These are phyloP conservation scores for Crypturellus undulatus DNA, from an alignment of 2,113 vertebrate genomes.

Conservation along the genomic window DNA sequence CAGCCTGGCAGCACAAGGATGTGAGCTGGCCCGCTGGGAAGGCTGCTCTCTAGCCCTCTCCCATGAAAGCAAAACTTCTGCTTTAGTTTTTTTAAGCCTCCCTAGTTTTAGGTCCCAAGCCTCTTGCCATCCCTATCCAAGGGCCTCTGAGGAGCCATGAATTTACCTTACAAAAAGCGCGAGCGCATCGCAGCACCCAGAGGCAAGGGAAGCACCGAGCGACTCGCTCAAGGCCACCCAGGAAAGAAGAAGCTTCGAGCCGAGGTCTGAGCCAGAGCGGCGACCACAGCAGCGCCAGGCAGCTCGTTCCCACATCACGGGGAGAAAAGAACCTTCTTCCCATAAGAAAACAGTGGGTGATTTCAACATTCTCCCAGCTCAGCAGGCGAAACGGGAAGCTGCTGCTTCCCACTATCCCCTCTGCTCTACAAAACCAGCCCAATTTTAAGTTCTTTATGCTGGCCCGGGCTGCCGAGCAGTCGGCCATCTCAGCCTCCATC, in stretches of 20 bases:
- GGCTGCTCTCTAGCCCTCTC: not conserved
- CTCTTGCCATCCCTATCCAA: not conserved
- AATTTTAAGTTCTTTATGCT: not conserved
- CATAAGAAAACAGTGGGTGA: not conserved
- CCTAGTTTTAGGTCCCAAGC: fast-evolving
- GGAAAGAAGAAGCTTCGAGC: not conserved
- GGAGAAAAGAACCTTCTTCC: not conserved
- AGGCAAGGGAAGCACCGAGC: not conserved
- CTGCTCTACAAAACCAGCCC: not conserved
- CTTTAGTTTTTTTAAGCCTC: not conserved
- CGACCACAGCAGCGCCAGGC: not conserved
- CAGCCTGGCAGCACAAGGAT: not conserved
- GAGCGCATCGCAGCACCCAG: not conserved
- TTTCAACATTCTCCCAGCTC: not conserved
- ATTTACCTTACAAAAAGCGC: fast-evolving
- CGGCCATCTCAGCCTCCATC: not conserved
- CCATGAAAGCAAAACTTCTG: not conserved
- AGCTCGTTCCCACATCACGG: fast-evolving
- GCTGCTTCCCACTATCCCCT: not conserved
- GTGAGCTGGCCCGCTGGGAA: constrained; percentile 22
- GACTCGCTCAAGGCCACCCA: not conserved
- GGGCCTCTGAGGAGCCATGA: not conserved
- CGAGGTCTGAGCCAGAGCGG: not conserved
- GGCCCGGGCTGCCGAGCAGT: not conserved
- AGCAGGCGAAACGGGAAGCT: not conserved